These are phyloP conservation scores for Thalassarche chlororhynchos DNA, from an alignment of 2,113 vertebrate species.

Conservation along the genomic window DNA sequence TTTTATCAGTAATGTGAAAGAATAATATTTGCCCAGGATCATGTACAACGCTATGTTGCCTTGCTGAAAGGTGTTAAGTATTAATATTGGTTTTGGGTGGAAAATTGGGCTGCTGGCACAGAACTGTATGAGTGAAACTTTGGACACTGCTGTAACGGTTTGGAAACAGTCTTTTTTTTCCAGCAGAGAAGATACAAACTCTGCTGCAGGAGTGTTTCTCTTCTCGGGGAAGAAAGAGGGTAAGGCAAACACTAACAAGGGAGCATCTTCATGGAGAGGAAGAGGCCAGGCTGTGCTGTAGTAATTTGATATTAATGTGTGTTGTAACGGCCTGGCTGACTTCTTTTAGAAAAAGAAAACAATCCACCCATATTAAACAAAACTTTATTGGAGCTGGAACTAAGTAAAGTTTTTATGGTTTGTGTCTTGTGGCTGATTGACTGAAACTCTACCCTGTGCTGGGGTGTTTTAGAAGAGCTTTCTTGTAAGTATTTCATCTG, in stretches of 20 bases:
- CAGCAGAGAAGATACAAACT: neutral
- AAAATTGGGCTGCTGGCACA: neutral
- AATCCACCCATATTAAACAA: neutral
- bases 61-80: neutral
- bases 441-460: neutral
- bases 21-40: neutral
- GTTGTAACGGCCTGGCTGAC: neutral
- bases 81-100: neutral
- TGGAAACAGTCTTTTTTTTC: neutral
- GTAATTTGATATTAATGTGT: neutral
- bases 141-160: neutral
- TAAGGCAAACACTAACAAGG: neutral
- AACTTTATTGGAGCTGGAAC: neutral
- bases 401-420: neutral
- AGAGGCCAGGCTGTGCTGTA: neutral
- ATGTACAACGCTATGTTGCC: neutral
- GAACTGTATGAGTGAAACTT: neutral
- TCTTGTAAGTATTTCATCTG: fast-evolving
- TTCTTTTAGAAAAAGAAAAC: neutral
- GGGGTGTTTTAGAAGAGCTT: neutral
- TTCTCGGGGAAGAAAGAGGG: neutral
- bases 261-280: neutral
- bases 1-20: neutral
- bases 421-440: neutral
- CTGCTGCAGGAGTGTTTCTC: neutral